Evolutionary conservation across 2,888 invertebrate species (phyloP).

Genomic region (Stenurella melanura): DNA sequence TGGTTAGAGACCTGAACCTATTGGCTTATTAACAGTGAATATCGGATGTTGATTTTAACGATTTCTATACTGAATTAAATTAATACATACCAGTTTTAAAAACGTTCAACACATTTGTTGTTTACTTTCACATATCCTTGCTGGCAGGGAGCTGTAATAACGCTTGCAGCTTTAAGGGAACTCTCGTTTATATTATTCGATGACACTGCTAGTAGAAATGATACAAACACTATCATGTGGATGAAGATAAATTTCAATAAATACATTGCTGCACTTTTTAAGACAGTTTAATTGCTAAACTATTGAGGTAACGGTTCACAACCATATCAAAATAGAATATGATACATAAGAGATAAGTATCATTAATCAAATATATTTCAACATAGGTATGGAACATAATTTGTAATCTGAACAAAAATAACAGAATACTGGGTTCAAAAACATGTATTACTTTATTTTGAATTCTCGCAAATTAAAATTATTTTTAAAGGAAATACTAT

Average conservation of each 20-base stretch:
- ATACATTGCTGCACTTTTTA: conserved; percentile 11
- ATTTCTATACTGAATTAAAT: no score
- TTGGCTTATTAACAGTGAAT: no score
- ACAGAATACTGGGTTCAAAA: background rate
- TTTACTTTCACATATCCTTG: conserved; percentile 17
- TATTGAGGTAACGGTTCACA: background rate
- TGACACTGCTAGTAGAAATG: background rate
- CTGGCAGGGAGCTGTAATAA: conserved; percentile 24
- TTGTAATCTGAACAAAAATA: background rate
- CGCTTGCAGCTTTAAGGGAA: background rate
- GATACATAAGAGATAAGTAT: background rate
- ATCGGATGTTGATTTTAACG: no score
- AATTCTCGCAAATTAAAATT: no score
- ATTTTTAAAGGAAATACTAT: no score
- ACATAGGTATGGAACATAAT: background rate
- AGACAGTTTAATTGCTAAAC: background rate
- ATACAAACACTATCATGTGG: background rate
- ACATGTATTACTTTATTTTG: background rate
- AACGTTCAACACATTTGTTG: conserved; percentile 23
- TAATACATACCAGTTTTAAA: conserved; percentile 16
- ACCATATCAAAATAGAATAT: background rate
- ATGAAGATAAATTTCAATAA: background rate
- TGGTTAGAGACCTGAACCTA: no score
- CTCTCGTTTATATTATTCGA: background rate
- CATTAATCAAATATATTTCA: conserved; percentile 9